Conservation (phyloP, 2,797 vertebrate species). For the Rhinogobio ventralis region DNA sequence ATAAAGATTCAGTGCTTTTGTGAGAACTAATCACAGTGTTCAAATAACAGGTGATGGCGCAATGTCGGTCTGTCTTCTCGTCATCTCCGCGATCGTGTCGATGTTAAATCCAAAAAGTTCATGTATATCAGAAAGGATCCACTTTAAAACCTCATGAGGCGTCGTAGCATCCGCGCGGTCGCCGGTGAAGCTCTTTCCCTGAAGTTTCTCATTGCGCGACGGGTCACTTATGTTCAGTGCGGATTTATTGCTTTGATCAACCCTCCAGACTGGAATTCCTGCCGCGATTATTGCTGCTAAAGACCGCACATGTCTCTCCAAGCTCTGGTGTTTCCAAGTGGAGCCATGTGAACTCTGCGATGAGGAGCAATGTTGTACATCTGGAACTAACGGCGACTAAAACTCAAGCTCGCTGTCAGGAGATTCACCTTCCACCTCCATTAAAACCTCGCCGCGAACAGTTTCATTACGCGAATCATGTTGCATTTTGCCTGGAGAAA, state of each 20-base stretch:
- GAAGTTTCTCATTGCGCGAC: constrained; percentile 80
- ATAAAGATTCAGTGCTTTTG: constrained; percentile 64
- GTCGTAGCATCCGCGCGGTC: constrained; percentile 59
- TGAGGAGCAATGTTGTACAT: constrained; percentile 47
- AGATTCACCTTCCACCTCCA: constrained; percentile 68
- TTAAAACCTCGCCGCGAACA: constrained; percentile 62
- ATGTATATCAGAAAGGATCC: constrained; percentile 17
- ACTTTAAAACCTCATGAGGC: constrained; percentile 61
- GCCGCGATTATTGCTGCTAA: constrained; percentile 71
- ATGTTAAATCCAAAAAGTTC: constrained; percentile 42
- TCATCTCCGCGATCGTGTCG: constrained; percentile 2
- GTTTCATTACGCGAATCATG: constrained; percentile 57
- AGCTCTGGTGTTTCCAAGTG: constrained; percentile 56
- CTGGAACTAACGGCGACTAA: constrained; percentile 62
- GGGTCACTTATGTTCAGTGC: constrained; percentile 69
- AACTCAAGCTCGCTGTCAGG: constrained; percentile 59
- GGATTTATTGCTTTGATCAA: constrained; percentile 76
- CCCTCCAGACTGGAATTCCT: constrained; percentile 65
- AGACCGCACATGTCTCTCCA: constrained; percentile 65
- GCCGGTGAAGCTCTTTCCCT: constrained; percentile 67
- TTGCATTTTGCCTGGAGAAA: constrained; percentile 56
- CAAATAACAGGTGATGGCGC: constrained; percentile 58
- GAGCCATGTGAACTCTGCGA: constrained; percentile 65
- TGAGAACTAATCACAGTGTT: constrained; percentile 74
- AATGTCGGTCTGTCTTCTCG: constrained; percentile 22